A percentile compares a stretch with the other conserved stretches of the same genome.
Conservation (phyloP, 2,888 invertebrate genomes). For the Nebria salina region DNA sequence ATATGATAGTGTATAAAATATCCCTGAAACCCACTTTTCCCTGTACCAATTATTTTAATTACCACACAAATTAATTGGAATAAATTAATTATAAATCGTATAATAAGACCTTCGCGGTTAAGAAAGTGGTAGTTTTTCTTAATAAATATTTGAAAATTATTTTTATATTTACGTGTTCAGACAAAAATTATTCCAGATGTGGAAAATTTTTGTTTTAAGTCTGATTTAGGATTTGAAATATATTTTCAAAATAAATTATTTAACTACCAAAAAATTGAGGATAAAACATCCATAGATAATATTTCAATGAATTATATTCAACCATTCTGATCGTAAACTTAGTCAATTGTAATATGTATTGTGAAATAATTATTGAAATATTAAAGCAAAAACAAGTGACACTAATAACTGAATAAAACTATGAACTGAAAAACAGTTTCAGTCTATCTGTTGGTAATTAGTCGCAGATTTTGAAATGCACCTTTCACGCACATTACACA, state of each 20-base stretch:
- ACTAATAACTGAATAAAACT: background rate
- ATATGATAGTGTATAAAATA: background rate
- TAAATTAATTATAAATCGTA: background rate
- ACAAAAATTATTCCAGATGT: no score
- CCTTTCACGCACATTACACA: background rate
- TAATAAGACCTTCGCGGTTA: background rate
- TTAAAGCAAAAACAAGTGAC: background rate
- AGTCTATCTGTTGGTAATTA: background rate
- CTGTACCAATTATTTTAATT: slow-evolving; percentile 1
- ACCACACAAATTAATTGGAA: background rate
- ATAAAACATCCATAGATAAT: no score
- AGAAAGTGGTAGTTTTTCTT: background rate
- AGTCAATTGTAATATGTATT: no score
- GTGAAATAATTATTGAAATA: background rate
- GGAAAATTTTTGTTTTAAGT: no score
- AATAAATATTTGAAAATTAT: no score
- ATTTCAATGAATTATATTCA: no score
- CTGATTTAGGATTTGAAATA: no score
- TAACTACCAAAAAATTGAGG: no score
- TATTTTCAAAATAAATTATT: no score
- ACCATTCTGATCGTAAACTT: no score
- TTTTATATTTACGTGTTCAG: no score
- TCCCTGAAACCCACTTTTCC: background rate
- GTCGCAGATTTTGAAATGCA: background rate
- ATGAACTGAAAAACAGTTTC: background rate